Conservation (phyloP, 2,888 invertebrate species). For the Anoncus sp. region DNA sequence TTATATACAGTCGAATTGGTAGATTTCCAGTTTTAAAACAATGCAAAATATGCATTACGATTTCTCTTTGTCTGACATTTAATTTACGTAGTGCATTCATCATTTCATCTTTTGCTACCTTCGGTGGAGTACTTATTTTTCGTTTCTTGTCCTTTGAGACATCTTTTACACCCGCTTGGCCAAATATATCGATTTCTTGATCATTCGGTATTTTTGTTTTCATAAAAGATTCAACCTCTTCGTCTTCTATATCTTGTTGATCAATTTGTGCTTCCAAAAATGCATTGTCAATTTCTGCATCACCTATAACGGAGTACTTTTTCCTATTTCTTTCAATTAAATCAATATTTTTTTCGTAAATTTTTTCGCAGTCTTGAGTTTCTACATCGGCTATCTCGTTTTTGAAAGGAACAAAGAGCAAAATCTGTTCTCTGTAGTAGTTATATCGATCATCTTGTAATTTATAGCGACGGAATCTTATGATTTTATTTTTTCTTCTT, state of each 20-base stretch:
- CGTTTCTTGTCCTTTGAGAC: slow-evolving; percentile 27
- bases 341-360: slow-evolving; percentile 37
- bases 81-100: slow-evolving; percentile 45
- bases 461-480: slow-evolving; percentile 30
- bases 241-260: slow-evolving; percentile 35
- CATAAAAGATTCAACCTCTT: slow-evolving; percentile 46
- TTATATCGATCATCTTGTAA: slow-evolving; percentile 21
- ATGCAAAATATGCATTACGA: slow-evolving; percentile 62
- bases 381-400: slow-evolving; percentile 54
- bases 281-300: slow-evolving; percentile 34
- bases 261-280: slow-evolving; percentile 25
- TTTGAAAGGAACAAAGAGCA: slow-evolving; percentile 49
- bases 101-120: slow-evolving; percentile 41
- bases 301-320: slow-evolving; percentile 32
- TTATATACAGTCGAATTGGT: slow-evolving; percentile 67
- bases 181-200: slow-evolving; percentile 52
- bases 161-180: slow-evolving; percentile 32
- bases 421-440: slow-evolving; percentile 52
- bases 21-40: slow-evolving; percentile 51
- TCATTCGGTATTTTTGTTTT: slow-evolving; percentile 34
- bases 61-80: slow-evolving; percentile 59
- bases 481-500: no score
- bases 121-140: slow-evolving; percentile 25
- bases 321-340: slow-evolving; percentile 39
- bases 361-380: slow-evolving; percentile 35